Conservation (phyloP, 37 sponge, comb jelly and placozoan species). For the Ephydatia muelleri region DNA sequence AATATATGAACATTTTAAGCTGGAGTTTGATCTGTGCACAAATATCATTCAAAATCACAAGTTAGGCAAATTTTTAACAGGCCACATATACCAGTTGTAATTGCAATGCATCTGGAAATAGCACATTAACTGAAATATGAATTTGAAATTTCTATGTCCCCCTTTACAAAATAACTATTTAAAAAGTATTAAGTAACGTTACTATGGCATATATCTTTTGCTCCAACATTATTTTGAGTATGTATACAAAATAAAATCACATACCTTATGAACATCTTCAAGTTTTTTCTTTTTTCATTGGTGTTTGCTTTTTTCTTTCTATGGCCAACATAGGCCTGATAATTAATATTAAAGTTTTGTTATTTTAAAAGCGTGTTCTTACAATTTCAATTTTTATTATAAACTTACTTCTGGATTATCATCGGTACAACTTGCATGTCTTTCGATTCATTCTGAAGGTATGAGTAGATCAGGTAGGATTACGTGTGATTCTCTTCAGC, state of each 20-base stretch:
- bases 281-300: neutral
- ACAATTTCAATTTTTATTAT: neutral
- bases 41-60: neutral
- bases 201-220: neutral
- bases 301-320: neutral
- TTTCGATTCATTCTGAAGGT: neutral
- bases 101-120: neutral
- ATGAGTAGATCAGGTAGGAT: neutral
- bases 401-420: neutral
- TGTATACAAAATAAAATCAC: neutral
- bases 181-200: conserved; percentile 1
- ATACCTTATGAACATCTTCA: neutral
- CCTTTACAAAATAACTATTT: neutral
- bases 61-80: neutral
- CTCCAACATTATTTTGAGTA: neutral
- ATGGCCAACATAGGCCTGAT: neutral
- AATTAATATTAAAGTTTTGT: neutral
- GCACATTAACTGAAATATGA: neutral
- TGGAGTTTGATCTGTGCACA: neutral
- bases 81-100: conserved; percentile 1
- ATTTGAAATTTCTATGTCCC: neutral
- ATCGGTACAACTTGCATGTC: neutral
- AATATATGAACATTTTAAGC: too few species aligned
- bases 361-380: neutral
- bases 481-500: neutral